These are phyloP conservation scores for Drosophila bipectinata DNA, from an alignment of 1,140 invertebrate genomes.

Conservation along the genomic window DNA sequence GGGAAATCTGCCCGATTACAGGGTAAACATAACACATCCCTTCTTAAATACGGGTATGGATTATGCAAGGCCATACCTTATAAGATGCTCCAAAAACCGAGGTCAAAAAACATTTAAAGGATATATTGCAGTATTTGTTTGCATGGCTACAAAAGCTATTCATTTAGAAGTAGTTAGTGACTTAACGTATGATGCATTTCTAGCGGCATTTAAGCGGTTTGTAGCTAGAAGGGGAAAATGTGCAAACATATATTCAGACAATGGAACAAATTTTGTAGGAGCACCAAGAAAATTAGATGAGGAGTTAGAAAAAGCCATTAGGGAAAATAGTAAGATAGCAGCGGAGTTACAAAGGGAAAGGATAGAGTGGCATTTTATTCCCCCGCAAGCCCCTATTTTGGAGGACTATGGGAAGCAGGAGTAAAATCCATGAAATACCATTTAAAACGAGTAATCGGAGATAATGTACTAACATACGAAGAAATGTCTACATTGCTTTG, in stretches of 20 bases:
- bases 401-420: slow-evolving; percentile 9
- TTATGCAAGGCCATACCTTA: no score
- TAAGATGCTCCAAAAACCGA: no score
- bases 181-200: not conserved
- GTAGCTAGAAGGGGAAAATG: no score
- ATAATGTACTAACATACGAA: slow-evolving; percentile 1
- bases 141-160: not conserved
- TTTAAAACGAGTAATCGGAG: slow-evolving; percentile 4
- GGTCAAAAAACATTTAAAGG: no score
- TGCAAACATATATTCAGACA: no score
- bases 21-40: no score
- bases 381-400: slow-evolving; percentile 6
- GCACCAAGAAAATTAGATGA: no score
- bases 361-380: not conserved
- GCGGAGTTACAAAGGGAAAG: not conserved
- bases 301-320: no score
- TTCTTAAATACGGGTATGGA: no score
- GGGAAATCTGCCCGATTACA: no score
- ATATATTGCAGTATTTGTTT: not conserved
- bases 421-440: slow-evolving; percentile 19
- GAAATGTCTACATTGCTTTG: not conserved
- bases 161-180: not conserved
- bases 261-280: no score
- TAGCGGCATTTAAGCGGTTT: not conserved
- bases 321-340: no score